These are phyloP conservation scores for Sebastes miniatus DNA, from an alignment of 2,797 vertebrate species.

Conservation along the genomic window DNA sequence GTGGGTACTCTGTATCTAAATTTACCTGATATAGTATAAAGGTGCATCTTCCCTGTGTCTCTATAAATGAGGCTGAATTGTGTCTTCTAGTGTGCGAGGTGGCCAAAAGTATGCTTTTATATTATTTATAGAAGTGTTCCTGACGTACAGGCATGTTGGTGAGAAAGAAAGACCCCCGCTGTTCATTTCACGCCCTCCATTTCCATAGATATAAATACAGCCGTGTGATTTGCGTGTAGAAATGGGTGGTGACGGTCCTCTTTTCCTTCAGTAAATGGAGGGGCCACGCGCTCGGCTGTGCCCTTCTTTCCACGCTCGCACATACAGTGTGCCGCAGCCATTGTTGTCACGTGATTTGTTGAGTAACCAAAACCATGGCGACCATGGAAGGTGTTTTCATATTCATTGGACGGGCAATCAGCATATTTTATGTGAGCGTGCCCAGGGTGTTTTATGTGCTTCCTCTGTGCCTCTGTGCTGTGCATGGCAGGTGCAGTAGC, in stretches of 20 bases:
- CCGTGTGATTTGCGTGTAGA: slow-evolving; percentile 33
- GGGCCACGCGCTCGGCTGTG: slow-evolving; percentile 18
- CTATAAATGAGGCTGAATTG: slow-evolving; percentile 6
- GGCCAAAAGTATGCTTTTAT: slow-evolving; percentile 23
- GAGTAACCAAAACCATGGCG: slow-evolving; percentile 77
- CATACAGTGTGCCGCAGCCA: slow-evolving; percentile 57
- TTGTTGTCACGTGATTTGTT: slow-evolving; percentile 78
- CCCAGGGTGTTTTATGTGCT: slow-evolving; percentile 41
- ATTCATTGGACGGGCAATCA: slow-evolving; percentile 77
- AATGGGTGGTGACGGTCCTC: slow-evolving; percentile 28
- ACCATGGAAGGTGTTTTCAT: slow-evolving; percentile 72
- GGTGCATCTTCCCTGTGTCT: neutral
- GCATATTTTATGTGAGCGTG: slow-evolving; percentile 72
- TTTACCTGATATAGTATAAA: slow-evolving; percentile 12
- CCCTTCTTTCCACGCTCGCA: slow-evolving; percentile 40
- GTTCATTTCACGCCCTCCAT: slow-evolving; percentile 15
- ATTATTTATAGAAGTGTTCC: slow-evolving; percentile 24
- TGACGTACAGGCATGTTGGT: neutral
- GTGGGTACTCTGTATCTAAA: neutral
- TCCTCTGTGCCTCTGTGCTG: slow-evolving; percentile 29
- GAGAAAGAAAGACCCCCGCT: slow-evolving; percentile 5
- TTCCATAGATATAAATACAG: slow-evolving; percentile 21
- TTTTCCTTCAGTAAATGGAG: slow-evolving; percentile 21
- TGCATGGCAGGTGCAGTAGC: slow-evolving; percentile 45
- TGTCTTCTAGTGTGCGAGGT: slow-evolving; percentile 8